phyloP scores from a whole-genome alignment of 2,888 invertebrate genomes.

The Parnassius glacialis region DNA sequence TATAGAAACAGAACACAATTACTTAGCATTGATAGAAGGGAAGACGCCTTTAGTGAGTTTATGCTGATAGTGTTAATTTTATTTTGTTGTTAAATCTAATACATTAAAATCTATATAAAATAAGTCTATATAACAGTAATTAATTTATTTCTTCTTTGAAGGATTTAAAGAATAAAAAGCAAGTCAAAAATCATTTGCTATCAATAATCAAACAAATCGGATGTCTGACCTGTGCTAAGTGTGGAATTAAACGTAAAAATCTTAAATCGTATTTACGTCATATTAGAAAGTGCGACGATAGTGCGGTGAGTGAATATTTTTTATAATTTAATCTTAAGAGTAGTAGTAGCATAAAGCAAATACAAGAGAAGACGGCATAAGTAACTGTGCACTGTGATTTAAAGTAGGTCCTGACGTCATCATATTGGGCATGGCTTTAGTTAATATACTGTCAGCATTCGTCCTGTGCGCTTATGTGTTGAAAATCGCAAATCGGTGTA shows the following conservation, averaged over 20 bases:
- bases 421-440: no score
- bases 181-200: constrained; percentile 26
- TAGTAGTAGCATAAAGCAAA: neutral
- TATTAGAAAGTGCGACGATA: constrained; percentile 13
- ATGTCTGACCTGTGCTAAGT: constrained; percentile 32
- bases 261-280: constrained; percentile 34
- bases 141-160: constrained; percentile 14
- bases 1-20: constrained; percentile 33
- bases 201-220: constrained; percentile 22
- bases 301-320: constrained; percentile 9
- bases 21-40: constrained; percentile 34
- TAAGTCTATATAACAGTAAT: constrained; percentile 11
- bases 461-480: no score
- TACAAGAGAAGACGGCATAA: no score
- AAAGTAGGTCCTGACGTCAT: no score
- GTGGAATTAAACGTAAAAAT: constrained; percentile 33
- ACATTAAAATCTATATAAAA: neutral
- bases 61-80: neutral
- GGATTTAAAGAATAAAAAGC: constrained; percentile 26
- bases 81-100: neutral
- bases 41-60: constrained; percentile 30
- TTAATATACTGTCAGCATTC: no score
- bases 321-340: neutral
- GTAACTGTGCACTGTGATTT: no score
- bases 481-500: no score